phyloP scores from a whole-genome alignment of 1,140 invertebrate genomes.

The Melanaphis sacchari region DNA sequence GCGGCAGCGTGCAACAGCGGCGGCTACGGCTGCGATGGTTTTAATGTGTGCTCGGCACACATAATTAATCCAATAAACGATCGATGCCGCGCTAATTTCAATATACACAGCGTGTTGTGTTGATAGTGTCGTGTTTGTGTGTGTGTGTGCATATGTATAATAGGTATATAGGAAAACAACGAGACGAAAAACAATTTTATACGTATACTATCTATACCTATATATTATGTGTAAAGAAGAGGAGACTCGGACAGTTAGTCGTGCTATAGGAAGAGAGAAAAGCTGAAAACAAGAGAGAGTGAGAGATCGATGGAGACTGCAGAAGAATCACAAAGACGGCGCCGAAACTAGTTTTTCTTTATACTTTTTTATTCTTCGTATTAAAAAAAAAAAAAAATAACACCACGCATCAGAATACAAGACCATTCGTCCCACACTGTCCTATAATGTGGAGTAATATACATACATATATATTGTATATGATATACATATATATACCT shows the following conservation, averaged over 20 bases:
- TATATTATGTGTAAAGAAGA: constrained; percentile 27
- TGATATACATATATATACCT: not conserved
- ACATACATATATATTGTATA: not conserved
- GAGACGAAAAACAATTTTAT: constrained; percentile 24
- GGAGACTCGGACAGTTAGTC: not conserved
- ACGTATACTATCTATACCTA: constrained; percentile 8
- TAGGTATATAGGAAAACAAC: not conserved
- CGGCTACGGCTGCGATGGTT: constrained; percentile 1
- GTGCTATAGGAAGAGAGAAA: not conserved
- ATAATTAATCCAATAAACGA: constrained; percentile 57
- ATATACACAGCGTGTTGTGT: constrained; percentile 21
- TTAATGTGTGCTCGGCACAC: constrained; percentile 51
- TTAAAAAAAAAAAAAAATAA: constrained; percentile 45
- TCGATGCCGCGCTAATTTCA: constrained; percentile 57
- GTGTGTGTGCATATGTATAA: constrained; percentile 1
- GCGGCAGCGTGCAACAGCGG: not conserved
- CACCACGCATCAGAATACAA: constrained; percentile 49
- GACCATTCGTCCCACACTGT: constrained; percentile 55
- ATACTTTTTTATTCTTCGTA: constrained; percentile 51
- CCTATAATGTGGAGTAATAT: constrained; percentile 57
- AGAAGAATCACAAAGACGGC: constrained; percentile 43
- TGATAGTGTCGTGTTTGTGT: not conserved
- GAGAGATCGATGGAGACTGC: not conserved
- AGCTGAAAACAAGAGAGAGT: not conserved
- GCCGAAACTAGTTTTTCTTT: constrained; percentile 57